Evolutionary conservation across 2,797 vertebrate species (phyloP).

Genomic region (Alosa sapidissima): DNA sequence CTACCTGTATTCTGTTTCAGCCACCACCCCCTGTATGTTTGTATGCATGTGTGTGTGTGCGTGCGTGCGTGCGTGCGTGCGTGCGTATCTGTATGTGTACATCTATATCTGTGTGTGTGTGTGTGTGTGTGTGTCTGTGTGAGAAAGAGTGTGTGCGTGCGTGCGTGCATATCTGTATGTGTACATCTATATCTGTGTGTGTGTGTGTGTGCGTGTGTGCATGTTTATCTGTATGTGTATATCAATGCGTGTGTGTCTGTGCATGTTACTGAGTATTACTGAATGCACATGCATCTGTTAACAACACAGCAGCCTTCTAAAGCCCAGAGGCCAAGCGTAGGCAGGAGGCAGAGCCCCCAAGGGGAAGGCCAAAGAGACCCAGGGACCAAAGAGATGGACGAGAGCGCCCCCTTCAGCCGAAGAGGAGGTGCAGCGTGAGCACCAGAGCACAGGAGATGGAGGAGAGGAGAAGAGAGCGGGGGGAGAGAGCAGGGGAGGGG

Average conservation of each 20-base stretch:
- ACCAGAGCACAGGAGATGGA: conserved; percentile 56
- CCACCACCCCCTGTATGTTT: conserved; percentile 31
- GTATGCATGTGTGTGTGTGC: background rate
- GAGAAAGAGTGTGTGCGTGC: background rate
- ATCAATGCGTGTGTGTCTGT: background rate
- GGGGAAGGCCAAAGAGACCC: background rate
- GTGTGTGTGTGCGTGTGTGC: conserved; percentile 19
- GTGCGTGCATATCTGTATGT: conserved; percentile 19
- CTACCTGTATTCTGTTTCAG: conserved; percentile 6
- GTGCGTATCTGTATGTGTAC: too few species aligned
- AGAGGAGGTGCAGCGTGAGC: conserved; percentile 68
- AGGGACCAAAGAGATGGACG: conserved; percentile 11
- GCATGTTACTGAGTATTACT: conserved; percentile 35
- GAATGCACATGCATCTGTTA: conserved; percentile 63
- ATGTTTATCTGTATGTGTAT: background rate
- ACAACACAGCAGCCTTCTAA: conserved; percentile 43
- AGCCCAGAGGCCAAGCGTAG: background rate
- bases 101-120: conserved; percentile 17
- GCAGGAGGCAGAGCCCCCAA: background rate
- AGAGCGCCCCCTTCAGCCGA: conserved; percentile 65
- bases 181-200: background rate
- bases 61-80: conserved; percentile 1
- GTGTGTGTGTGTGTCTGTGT: conserved; percentile 25
- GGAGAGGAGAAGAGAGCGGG: conserved; percentile 56
- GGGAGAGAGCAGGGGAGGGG: conserved; percentile 51